These are phyloP conservation scores for Pongo pygmaeus DNA, from an alignment of 2,113 vertebrate genomes.

Conservation along the genomic window DNA sequence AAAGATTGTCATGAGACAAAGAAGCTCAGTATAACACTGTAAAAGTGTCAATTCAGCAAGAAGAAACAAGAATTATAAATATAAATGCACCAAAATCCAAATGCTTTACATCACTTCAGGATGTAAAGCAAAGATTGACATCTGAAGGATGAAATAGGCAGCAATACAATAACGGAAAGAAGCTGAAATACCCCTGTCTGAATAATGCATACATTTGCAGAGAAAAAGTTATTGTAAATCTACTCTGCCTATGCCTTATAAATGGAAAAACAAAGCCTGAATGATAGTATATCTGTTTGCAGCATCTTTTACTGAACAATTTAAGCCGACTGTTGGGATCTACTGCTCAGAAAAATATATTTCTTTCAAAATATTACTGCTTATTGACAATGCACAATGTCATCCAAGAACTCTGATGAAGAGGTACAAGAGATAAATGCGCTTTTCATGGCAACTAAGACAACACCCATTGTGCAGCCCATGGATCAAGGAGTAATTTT, in stretches of 20 bases:
- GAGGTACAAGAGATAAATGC: not conserved
- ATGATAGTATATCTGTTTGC: not conserved
- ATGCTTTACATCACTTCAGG: not conserved
- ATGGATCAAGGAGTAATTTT: not conserved
- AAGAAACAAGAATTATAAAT: not conserved
- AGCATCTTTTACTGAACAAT: not conserved
- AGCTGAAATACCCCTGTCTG: not conserved
- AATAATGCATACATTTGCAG: not conserved
- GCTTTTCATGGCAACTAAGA: not conserved
- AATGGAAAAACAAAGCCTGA: not conserved
- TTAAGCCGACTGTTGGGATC: not conserved
- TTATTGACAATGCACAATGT: not conserved
- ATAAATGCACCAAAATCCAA: not conserved
- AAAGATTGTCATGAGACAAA: not conserved
- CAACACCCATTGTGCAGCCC: not conserved
- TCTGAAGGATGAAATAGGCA: not conserved
- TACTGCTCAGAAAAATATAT: not conserved
- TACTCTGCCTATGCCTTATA: not conserved
- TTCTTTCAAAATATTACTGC: not conserved
- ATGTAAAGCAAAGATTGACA: not conserved
- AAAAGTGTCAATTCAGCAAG: not conserved
- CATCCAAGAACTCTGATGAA: not conserved
- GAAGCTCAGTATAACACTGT: not conserved
- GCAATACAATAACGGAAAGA: not conserved
- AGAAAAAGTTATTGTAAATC: not conserved